Conservation (phyloP, 2,797 vertebrate genomes). For the Aeoliscus strigatus region DNA sequence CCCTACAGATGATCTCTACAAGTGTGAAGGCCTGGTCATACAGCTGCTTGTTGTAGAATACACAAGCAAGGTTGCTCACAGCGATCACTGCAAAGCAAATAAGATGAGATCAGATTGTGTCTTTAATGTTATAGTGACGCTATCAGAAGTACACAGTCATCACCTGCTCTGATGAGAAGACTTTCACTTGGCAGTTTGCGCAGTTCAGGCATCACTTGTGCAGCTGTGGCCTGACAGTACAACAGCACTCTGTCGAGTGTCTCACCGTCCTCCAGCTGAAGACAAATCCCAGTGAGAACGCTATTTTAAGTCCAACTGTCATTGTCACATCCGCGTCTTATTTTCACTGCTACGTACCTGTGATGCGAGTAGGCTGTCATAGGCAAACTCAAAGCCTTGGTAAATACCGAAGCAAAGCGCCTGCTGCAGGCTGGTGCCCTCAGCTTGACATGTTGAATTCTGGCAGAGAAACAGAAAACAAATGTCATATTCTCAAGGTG, state of each 20-base stretch:
- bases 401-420: constrained; percentile 77
- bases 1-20: constrained; percentile 75
- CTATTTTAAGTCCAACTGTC: not conserved
- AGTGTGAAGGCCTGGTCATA: constrained; percentile 76
- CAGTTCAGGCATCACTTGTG: constrained; percentile 76
- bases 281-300: constrained; percentile 13
- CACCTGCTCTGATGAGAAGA: constrained; percentile 79
- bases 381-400: constrained; percentile 72
- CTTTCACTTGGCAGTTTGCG: constrained; percentile 67
- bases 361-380: constrained; percentile 74
- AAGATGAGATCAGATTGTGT: not conserved
- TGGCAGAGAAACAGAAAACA: constrained; percentile 9
- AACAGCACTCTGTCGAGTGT: constrained; percentile 62
- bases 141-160: constrained; percentile 2
- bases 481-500: not conserved
- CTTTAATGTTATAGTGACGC: too few relatives aligned
- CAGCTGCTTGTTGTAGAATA: constrained; percentile 80
- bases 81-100: constrained; percentile 67
- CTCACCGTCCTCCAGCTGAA: constrained; percentile 60
- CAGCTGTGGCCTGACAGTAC: constrained; percentile 68
- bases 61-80: constrained; percentile 80
- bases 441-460: constrained; percentile 20
- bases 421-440: constrained; percentile 69
- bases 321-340: not conserved
- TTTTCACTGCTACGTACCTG: constrained; percentile 70